These are phyloP conservation scores for Parus major DNA, from an alignment of 2,113 vertebrate species.

Conservation along the genomic window DNA sequence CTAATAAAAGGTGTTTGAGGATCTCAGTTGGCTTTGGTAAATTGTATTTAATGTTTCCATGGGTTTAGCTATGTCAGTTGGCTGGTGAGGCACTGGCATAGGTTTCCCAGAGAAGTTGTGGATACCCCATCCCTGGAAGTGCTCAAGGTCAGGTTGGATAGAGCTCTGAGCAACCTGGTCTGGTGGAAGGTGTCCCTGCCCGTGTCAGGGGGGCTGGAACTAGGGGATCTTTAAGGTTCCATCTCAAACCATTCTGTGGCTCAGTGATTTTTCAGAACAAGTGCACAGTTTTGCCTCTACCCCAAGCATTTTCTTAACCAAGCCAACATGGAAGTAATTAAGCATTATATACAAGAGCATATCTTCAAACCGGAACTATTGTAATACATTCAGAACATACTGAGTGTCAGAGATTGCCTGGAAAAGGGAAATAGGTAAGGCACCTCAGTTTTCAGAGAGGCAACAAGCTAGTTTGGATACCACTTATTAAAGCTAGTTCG, in stretches of 20 bases:
- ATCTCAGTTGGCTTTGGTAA: not conserved
- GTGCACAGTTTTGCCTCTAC: not conserved
- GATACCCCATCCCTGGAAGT: not conserved
- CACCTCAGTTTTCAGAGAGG: not conserved
- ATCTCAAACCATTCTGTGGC: not conserved
- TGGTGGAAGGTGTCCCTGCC: not conserved
- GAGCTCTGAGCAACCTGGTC: not conserved
- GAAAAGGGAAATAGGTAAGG: not conserved
- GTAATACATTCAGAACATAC: not conserved
- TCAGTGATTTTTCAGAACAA: not conserved
- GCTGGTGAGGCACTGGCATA: not conserved
- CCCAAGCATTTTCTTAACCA: not conserved
- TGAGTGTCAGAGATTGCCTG: not conserved
- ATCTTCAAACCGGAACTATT: not conserved
- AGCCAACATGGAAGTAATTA: not conserved
- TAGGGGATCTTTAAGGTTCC: not conserved
- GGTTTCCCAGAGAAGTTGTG: not conserved
- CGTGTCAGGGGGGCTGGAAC: not conserved
- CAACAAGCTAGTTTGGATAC: not conserved
- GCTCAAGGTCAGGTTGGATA: not conserved
- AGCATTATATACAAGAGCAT: not conserved
- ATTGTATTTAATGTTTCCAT: not conserved
- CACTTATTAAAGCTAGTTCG: not conserved
- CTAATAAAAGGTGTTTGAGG: not conserved
- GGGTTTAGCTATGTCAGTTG: not conserved